Evolutionary conservation across 2,888 invertebrate genomes (phyloP).

Genomic region (Nymphalis c-album): DNA sequence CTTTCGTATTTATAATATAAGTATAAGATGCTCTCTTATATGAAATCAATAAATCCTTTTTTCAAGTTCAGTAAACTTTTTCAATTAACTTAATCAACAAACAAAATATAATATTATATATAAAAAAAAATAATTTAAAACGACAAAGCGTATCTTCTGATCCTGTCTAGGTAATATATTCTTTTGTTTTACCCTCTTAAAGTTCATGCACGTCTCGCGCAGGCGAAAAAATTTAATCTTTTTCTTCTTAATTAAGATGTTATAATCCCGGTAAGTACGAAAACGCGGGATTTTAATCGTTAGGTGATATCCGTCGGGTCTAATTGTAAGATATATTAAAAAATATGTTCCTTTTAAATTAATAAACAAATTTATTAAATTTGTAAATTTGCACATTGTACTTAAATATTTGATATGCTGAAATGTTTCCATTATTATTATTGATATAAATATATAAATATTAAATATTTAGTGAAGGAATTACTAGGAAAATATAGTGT

Average conservation of each 20-base stretch:
- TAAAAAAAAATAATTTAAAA: neutral
- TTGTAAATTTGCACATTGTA: neutral
- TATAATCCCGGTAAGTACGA: slow-evolving; percentile 19
- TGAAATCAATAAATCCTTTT: too few species aligned
- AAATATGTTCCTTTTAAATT: neutral
- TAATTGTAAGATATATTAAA: neutral
- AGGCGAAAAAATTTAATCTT: slow-evolving; percentile 28
- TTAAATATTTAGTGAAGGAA: too few species aligned
- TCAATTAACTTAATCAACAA: too few species aligned
- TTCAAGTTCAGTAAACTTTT: too few species aligned
- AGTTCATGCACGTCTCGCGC: slow-evolving; percentile 28
- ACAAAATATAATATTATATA: too few species aligned
- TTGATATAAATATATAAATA: too few species aligned
- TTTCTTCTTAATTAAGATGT: slow-evolving; percentile 30
- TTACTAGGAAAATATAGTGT: too few species aligned
- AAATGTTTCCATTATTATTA: too few species aligned
- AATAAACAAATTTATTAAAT: neutral
- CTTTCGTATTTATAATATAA: too few species aligned
- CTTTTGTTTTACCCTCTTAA: slow-evolving; percentile 24
- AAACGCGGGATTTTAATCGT: neutral
- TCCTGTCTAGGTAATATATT: slow-evolving; percentile 15
- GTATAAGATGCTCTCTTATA: too few species aligned
- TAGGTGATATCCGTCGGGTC: neutral
- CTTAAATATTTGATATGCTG: too few species aligned
- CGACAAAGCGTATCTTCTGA: neutral